These are phyloP conservation scores for Rhinogobio ventralis DNA, from an alignment of 2,797 vertebrate genomes.

Conservation along the genomic window DNA sequence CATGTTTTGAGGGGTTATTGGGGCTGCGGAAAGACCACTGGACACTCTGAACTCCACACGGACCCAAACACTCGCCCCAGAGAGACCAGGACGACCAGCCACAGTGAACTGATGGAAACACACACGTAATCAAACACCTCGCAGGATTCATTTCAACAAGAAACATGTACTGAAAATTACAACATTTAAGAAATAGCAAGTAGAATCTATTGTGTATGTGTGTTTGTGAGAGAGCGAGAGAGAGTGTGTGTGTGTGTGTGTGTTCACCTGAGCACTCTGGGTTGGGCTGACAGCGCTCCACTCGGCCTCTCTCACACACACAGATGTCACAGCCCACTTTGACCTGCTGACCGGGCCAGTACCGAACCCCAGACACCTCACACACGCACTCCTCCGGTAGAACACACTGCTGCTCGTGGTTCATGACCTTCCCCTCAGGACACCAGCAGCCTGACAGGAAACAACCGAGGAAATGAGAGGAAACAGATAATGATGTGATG, in stretches of 20 bases:
- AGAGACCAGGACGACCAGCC: conserved; percentile 91
- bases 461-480: not conserved
- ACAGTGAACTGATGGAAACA: conserved; percentile 81
- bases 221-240: too few species aligned
- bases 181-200: too few species aligned
- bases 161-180: not conserved
- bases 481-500: not conserved
- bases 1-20: conserved; percentile 82
- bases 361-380: conserved; percentile 75
- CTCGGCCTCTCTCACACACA: conserved; percentile 81
- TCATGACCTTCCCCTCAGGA: conserved; percentile 81
- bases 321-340: conserved; percentile 86
- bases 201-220: too few species aligned
- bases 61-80: conserved; percentile 90
- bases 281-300: conserved; percentile 80
- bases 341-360: conserved; percentile 81
- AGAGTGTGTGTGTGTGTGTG: too few species aligned
- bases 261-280: conserved; percentile 82
- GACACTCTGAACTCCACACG: conserved; percentile 87
- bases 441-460: conserved; percentile 87
- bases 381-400: conserved; percentile 81
- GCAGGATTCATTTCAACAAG: not conserved
- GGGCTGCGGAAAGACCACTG: conserved; percentile 96
- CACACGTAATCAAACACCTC: conserved; percentile 5
- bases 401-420: conserved; percentile 76